Base-by-base conservation (phyloP, 1,140 invertebrate genomes). In the Drosophila cardini region DNA sequence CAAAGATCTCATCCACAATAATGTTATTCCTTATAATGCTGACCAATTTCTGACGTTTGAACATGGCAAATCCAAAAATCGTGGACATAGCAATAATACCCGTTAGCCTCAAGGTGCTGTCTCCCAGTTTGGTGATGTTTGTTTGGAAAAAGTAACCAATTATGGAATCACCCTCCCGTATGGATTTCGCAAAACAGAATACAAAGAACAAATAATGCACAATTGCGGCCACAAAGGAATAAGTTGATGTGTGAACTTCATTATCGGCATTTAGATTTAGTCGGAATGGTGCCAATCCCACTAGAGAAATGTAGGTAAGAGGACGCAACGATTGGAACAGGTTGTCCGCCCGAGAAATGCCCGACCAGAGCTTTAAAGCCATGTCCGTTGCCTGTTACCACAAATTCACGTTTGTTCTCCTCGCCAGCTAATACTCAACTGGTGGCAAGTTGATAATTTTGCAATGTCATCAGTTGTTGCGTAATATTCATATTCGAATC, bases 91-190 rank as follows among this genome's bases (percentile, higher is more conserved):
- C 91, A 34, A 90, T 78, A n/a, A 92, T 86, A 1, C 91, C 91
- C 8, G 84, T 92, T 0, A 91, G n/a, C 0, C 82, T 72, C 0
- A 92, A 62, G 0, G 91, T 90, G 6, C 72, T 56, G 61, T 92
- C 91, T 45, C 91, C 81, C 64, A 92, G 26, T 4, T 89, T 78
- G 1, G 91, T 91, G 3, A 92, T 91, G 13, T 91, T 90, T 10
- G 90, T 92, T 60, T 92, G 87, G 26, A 92, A 91, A 58, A 92
- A 92, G 55, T 92, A 92, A 6, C 90, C 83, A 26, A 92, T 91
- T 36, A 92, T 91, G 68, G 90, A 91, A 40, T 91, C 90, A 0
- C 85, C 89, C 58, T 91, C 84, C 10, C 38, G 18, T 0, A 87
- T 57, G 0, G 89, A 91, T 5, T 74, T 72, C 4, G 72, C 69